phyloP scores from a whole-genome alignment of 2,113 vertebrate species.

The Poeciliopsis occidentalis region DNA sequence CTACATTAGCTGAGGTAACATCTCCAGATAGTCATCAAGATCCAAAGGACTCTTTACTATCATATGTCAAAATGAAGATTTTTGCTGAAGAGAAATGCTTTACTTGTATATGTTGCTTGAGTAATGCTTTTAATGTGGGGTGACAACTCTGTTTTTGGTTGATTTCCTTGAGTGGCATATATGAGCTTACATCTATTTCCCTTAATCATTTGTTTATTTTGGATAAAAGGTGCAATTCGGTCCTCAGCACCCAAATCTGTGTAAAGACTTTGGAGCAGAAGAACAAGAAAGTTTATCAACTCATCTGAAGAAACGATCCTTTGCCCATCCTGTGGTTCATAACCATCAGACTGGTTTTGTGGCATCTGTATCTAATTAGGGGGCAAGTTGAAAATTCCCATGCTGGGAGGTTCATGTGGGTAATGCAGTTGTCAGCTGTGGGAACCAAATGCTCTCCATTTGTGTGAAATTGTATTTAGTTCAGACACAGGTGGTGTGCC shows the following conservation, averaged over 20 bases:
- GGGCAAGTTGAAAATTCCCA: constrained; percentile 61
- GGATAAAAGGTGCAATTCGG: constrained; percentile 47
- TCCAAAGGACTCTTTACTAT: constrained; percentile 18
- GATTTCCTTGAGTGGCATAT: constrained; percentile 24
- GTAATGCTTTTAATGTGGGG: constrained; percentile 15
- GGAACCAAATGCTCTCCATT: constrained; percentile 75
- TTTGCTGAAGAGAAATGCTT: constrained; percentile 23
- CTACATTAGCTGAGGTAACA: constrained; percentile 29
- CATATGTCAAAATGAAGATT: constrained; percentile 9
- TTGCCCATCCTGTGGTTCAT: constrained; percentile 61
- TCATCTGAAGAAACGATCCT: constrained; percentile 57
- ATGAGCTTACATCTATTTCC: constrained; percentile 24
- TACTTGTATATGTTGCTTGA: background rate
- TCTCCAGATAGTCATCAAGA: constrained; percentile 5
- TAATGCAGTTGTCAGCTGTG: constrained; percentile 78
- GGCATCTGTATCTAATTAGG: constrained; percentile 77
- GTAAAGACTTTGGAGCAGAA: constrained; percentile 45
- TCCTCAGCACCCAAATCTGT: constrained; percentile 26
- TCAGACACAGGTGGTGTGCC: constrained; percentile 68
- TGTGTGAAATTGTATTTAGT: constrained; percentile 64
- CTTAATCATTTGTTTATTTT: constrained; percentile 50
- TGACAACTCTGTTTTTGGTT: constrained; percentile 15
- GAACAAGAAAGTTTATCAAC: constrained; percentile 58
- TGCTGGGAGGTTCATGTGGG: constrained; percentile 68
- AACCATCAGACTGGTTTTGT: constrained; percentile 49